These are phyloP conservation scores for Samia ricini DNA, from an alignment of 1,140 invertebrate species.

Conservation along the genomic window DNA sequence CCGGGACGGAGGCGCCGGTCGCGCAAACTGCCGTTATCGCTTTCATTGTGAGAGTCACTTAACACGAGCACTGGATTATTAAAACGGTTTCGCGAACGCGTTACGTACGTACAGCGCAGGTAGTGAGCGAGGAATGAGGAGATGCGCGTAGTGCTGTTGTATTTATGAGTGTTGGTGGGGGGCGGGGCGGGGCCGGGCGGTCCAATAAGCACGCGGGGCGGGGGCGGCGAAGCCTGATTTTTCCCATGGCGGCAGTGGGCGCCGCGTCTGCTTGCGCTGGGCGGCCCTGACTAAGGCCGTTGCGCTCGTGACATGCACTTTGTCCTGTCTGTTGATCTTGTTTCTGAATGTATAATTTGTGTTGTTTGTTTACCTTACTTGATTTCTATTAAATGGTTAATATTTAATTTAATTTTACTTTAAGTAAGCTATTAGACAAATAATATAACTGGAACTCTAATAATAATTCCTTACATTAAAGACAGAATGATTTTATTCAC, in stretches of 20 bases:
- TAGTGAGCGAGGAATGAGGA: slow-evolving; percentile 68
- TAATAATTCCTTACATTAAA: too few relatives aligned
- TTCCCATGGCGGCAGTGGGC: slow-evolving; percentile 64
- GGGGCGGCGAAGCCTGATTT: slow-evolving; percentile 71
- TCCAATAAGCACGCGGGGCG: slow-evolving; percentile 65
- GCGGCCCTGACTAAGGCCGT: slow-evolving; percentile 72
- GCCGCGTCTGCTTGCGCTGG: slow-evolving; percentile 58
- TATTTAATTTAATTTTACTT: background rate
- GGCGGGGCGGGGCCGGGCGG: slow-evolving; percentile 62
- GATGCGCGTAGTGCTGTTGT: slow-evolving; percentile 50
- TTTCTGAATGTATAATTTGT: slow-evolving; percentile 42
- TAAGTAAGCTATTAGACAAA: too few relatives aligned
- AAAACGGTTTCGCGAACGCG: slow-evolving; percentile 34
- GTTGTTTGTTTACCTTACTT: slow-evolving; percentile 17
- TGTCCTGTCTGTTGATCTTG: slow-evolving; percentile 47
- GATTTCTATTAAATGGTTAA: background rate
- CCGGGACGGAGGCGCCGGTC: slow-evolving; percentile 80
- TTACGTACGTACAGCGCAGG: slow-evolving; percentile 44
- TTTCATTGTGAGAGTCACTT: slow-evolving; percentile 80
- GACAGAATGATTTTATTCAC: too few relatives aligned
- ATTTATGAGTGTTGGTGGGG: slow-evolving; percentile 60
- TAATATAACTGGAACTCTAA: too few relatives aligned
- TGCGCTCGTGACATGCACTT: slow-evolving; percentile 67
- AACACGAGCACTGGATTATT: slow-evolving; percentile 67
- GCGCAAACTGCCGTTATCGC: slow-evolving; percentile 82